A percentile compares a stretch with the other conserved stretches of the same genome.
phyloP scores from a whole-genome alignment of 2,797 vertebrate genomes.

The Rhinoraja longicauda region DNA sequence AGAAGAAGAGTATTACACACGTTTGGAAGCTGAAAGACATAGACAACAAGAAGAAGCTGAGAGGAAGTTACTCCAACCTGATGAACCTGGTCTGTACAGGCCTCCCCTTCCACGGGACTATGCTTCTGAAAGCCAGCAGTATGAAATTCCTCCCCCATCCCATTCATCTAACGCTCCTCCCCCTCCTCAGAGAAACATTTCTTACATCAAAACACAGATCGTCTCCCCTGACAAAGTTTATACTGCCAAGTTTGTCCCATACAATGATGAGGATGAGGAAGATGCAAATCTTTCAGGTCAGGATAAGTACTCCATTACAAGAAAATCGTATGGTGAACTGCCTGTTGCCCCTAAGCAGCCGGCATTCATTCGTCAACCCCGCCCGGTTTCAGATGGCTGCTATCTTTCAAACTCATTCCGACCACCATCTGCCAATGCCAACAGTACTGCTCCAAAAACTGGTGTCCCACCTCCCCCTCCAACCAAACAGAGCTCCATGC shows the following conservation, averaged over 20 bases:
- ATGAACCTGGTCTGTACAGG: conserved; percentile 92
- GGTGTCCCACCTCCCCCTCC: conserved; percentile 69
- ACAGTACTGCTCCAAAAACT: conserved; percentile 77
- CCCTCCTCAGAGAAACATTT: conserved; percentile 94
- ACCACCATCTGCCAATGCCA: conserved; percentile 83
- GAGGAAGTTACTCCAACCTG: conserved; percentile 83
- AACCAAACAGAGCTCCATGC: conserved; percentile 70
- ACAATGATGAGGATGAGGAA: conserved; percentile 86
- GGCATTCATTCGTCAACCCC: conserved; percentile 77
- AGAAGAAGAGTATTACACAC: conserved; percentile 94
- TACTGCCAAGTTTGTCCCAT: conserved; percentile 97
- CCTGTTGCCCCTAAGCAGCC: conserved; percentile 65
- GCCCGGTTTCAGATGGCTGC: conserved; percentile 88
- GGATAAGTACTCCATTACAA: conserved; percentile 79
- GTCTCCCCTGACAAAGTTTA: conserved; percentile 92
- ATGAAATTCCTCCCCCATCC: conserved; percentile 70
- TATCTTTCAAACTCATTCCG: conserved; percentile 88
- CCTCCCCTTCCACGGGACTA: conserved; percentile 92
- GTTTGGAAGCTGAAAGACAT: conserved; percentile 91
- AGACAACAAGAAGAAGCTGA: conserved; percentile 91
- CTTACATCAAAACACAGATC: conserved; percentile 94
- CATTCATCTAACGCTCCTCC: conserved; percentile 79
- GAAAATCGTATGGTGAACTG: conserved; percentile 84
- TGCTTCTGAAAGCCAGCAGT: conserved; percentile 36
- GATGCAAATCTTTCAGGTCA: conserved; percentile 85